These are phyloP conservation scores for Betta splendens DNA, from an alignment of 2,797 vertebrate genomes.

Conservation along the genomic window DNA sequence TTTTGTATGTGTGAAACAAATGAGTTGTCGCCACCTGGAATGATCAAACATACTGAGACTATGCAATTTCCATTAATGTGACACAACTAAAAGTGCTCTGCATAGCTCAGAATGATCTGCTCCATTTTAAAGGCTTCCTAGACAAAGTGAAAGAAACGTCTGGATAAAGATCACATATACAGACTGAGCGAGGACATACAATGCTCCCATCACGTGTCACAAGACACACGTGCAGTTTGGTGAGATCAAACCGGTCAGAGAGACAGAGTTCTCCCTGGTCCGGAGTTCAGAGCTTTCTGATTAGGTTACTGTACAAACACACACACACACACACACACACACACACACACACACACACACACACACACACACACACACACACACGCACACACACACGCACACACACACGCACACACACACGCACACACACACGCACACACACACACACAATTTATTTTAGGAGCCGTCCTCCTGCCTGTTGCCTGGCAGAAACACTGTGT, in stretches of 20 bases:
- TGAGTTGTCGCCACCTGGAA: neutral
- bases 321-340: constrained; percentile 37
- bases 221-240: constrained; percentile 39
- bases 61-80: neutral
- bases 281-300: constrained; percentile 58
- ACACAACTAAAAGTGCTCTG: neutral
- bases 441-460: constrained; percentile 72
- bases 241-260: constrained; percentile 45
- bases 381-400: constrained; percentile 35
- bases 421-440: constrained; percentile 13
- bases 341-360: constrained; percentile 36
- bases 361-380: constrained; percentile 36
- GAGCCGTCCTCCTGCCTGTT: constrained; percentile 60
- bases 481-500: constrained; percentile 50
- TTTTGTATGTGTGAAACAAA: neutral
- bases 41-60: too few relatives aligned
- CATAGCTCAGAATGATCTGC: neutral
- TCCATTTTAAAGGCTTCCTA: neutral
- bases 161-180: neutral
- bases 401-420: constrained; percentile 40
- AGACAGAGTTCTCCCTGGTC: constrained; percentile 33
- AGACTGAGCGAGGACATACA: constrained; percentile 15
- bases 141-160: constrained; percentile 5
- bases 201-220: constrained; percentile 30
- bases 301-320: constrained; percentile 54